Percentiles rank a stretch among this genome's conserved stretches.
Conservation (phyloP, 2,888 invertebrate species). For the Eristalis tenax region DNA sequence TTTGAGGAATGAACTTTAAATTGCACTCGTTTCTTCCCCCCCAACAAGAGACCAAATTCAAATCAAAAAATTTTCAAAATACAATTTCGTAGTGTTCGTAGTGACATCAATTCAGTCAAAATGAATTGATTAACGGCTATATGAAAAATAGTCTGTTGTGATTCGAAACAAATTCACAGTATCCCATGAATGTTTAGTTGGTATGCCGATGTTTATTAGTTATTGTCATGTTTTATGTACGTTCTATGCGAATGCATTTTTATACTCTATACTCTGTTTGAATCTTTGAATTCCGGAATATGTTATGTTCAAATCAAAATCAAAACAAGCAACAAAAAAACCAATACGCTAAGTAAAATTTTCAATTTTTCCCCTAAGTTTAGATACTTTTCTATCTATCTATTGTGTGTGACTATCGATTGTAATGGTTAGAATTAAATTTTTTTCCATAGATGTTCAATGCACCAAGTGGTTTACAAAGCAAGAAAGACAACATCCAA, state of each 20-base stretch:
- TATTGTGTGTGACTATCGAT: constrained; percentile 30
- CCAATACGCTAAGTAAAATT: constrained; percentile 6
- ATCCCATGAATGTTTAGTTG: constrained; percentile 29
- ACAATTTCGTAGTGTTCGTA: not conserved
- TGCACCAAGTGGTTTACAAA: constrained; percentile 17
- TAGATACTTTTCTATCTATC: constrained; percentile 26
- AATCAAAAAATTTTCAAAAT: not conserved
- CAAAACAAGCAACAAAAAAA: constrained; percentile 13
- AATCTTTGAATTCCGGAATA: constrained; percentile 67
- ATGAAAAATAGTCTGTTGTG: constrained; percentile 50
- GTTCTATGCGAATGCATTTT: constrained; percentile 49
- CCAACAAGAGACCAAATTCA: not conserved
- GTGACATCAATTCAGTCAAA: not conserved
- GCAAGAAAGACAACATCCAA: constrained; percentile 50
- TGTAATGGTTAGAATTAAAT: not conserved
- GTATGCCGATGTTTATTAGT: constrained; percentile 19
- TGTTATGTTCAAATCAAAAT: constrained; percentile 19
- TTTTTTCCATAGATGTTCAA: constrained; percentile 1
- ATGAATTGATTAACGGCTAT: constrained; percentile 48
- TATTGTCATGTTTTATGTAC: constrained; percentile 44
- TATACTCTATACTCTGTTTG: constrained; percentile 40
- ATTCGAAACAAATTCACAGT: not conserved
- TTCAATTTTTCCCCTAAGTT: constrained; percentile 42
- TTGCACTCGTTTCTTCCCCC: constrained; percentile 26
- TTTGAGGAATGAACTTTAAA: constrained; percentile 18